Evolutionary conservation across 2,888 invertebrate species (phyloP), one percentile per base, ranked within the genome.

Genomic region (Suillia variegata): DNA sequence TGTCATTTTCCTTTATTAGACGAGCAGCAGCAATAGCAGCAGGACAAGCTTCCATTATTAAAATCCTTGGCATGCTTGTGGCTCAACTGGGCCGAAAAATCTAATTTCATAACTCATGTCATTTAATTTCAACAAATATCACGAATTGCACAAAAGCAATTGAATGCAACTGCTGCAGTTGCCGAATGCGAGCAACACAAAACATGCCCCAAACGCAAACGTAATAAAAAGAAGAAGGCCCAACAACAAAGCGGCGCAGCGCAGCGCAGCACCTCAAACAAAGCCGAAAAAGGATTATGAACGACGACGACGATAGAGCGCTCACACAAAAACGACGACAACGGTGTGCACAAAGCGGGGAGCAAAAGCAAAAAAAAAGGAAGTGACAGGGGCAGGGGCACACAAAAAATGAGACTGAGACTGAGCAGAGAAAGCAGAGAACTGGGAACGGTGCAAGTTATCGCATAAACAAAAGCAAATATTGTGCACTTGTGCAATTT

Each of bases 401-500:
- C n/a, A n/a, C n/a, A n/a, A n/a, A n/a, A n/a, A n/a, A n/a, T n/a
- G n/a, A n/a, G n/a, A n/a, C n/a, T n/a, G n/a, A 55, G 59, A 33
- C 56, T 50, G 42, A 58, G 24, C 22, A 15, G 10, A 18, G 31
- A 13, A 15, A 22, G 58, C 58, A 62, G 60, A 56, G 42, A 55
- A 42, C 24, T 26, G 42, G 45, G 24, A 54, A 15, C 51, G n/a
- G 17, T 10, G 33, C 65, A 73, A 69, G 33, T 68, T 71, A 70
- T 67, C 65, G 65, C 76, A 75, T 74, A 74, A 75, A 70, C 69
- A 72, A 70, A 76, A 70, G 69, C 76, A 73, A 75, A 77, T 79
- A 76, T 75, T 75, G 78, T 75, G 75, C 79, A 76, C 77, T 77
- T 73, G 78, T 77, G 70, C 73, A 74, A 73, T 79, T 77, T 79